A percentile compares a stretch with the other conserved stretches of the same genome.
Conservation (phyloP, 2,888 invertebrate genomes). For the Nymphalis polychloros region DNA sequence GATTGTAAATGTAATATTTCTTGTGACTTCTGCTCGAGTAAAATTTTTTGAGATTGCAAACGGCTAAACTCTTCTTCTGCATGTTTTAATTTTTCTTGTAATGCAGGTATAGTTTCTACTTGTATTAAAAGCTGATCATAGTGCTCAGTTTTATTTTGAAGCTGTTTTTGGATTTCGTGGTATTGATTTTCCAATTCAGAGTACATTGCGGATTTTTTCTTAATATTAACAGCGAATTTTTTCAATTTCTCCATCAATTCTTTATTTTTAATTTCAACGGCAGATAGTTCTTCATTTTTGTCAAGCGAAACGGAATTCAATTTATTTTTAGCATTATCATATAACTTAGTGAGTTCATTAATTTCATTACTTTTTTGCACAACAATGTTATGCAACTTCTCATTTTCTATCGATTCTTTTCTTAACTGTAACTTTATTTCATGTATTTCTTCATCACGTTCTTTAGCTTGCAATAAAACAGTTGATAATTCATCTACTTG, state of each 20-base stretch:
- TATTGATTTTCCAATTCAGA: slow-evolving; percentile 84
- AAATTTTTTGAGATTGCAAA: slow-evolving; percentile 56
- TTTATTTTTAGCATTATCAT: slow-evolving; percentile 69
- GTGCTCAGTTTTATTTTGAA: slow-evolving; percentile 57
- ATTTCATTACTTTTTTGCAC: slow-evolving; percentile 75
- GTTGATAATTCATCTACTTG: slow-evolving; percentile 73
- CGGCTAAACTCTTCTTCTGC: slow-evolving; percentile 68
- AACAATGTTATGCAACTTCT: slow-evolving; percentile 83
- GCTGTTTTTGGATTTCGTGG: slow-evolving; percentile 60
- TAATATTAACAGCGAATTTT: slow-evolving; percentile 88
- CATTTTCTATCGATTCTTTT: slow-evolving; percentile 83
- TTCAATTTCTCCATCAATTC: slow-evolving; percentile 89
- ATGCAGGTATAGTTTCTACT: slow-evolving; percentile 60
- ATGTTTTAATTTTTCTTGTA: slow-evolving; percentile 67
- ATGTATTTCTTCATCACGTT: slow-evolving; percentile 81
- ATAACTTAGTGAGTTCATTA: slow-evolving; percentile 70
- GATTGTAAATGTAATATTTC: slow-evolving; percentile 51
- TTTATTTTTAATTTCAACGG: slow-evolving; percentile 83
- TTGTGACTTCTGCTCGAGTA: slow-evolving; percentile 57
- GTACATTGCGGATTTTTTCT: slow-evolving; percentile 85
- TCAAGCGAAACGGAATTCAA: slow-evolving; percentile 61
- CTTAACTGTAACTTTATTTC: slow-evolving; percentile 77
- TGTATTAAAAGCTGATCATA: slow-evolving; percentile 63
- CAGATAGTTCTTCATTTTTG: slow-evolving; percentile 64
- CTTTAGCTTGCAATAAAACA: slow-evolving; percentile 73